Conservation (phyloP, 1,140 invertebrate genomes). For the Zophobas morio region DNA sequence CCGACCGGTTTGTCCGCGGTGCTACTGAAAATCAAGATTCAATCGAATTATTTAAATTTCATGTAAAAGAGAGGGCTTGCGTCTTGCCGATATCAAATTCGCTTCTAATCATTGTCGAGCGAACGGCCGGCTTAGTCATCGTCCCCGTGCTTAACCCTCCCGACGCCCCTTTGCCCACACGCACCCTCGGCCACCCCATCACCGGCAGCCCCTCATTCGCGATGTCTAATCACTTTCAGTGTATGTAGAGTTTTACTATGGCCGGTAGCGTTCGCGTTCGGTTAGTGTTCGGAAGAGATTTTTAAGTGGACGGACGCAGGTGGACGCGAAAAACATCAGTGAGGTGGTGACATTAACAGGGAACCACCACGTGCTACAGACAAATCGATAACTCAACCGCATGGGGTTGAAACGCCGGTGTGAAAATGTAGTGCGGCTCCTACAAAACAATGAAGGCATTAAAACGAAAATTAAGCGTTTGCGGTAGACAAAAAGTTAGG, state of each 20-base stretch:
- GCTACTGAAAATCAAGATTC: constrained; percentile 23
- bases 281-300: constrained; percentile 17
- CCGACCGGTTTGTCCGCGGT: not conserved
- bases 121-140: constrained; percentile 59
- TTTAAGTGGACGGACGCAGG: not conserved
- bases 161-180: constrained; percentile 51
- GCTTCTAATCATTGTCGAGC: constrained; percentile 51
- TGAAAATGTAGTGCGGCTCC: not conserved
- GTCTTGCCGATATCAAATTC: constrained; percentile 41
- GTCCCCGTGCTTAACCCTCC: constrained; percentile 50
- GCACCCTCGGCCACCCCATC: constrained; percentile 49
- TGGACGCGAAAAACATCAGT: not conserved
- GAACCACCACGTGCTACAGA: constrained; percentile 5
- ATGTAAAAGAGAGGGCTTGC: constrained; percentile 37
- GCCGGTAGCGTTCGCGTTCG: constrained; percentile 49
- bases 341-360: not conserved
- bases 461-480: not conserved
- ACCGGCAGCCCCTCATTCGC: constrained; percentile 60
- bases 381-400: constrained; percentile 7
- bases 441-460: not conserved
- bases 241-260: constrained; percentile 54
- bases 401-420: constrained; percentile 1
- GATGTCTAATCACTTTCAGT: constrained; percentile 63
- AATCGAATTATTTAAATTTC: constrained; percentile 27
- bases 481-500: too few species aligned